Base-by-base conservation (phyloP, 1,140 invertebrate species). In the Platyura marginata region DNA sequence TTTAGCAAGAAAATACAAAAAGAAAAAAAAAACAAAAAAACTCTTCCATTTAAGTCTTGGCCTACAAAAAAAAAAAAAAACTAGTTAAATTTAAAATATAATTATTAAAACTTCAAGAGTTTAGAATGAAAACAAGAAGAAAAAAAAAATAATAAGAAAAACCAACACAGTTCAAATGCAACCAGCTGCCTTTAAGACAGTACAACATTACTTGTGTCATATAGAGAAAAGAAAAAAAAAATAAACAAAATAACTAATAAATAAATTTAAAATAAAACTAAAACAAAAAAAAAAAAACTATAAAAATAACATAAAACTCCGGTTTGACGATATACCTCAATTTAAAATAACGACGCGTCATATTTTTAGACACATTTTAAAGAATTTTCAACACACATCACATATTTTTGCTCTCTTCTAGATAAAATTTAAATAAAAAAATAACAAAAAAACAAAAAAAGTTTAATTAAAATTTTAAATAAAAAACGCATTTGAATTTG, bases 161-260 rank as follows among this genome's bases (percentile, higher is more conserved):
- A 40, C 19, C 21, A 40, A 33, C 25, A 33, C 42, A 43, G 42
- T 43, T 43, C 42, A 43, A 43, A 43, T 43, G 42, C 33, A 43
- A 43, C 33, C 35, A 43, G 42, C 42, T 43, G 42, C 42, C 42
- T 43, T 43, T 43, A 22, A 21, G 42, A 33, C 42, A 43, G 42
- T 43, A 43, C 42, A 43, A 43, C 16, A 38, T 18, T 18, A 38
- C 11, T 38, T 38, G 36, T 38, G 36, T 38, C 36, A 29, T 29
- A 29, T 29, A 29, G 25, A 6, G 13, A 29, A 29, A 29, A 29
- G 25, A 29, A 8, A 29, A 29, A 29, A 29, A 29, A 29, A 29
- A 29, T 29, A 13, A 29, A 29, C 6, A 29, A 29, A 29, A 13
- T 13, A 13, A 29, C 13, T 6, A 29, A 29, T 8, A 29, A 8